Conservation (phyloP, 2,113 vertebrate genomes). For the Macrotis lagotis region DNA sequence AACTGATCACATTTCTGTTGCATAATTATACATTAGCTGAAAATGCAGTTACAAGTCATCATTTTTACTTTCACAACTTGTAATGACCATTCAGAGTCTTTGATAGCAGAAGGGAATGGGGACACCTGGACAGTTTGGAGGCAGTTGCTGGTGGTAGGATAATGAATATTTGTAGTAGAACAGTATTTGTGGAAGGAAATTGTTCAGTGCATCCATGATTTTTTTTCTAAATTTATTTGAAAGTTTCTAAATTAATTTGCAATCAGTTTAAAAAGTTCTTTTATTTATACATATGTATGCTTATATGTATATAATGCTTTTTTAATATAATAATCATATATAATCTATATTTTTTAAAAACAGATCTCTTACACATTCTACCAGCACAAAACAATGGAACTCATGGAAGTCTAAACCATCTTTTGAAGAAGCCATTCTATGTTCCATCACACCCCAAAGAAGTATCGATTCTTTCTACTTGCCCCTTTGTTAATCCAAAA, state of each 20-base stretch:
- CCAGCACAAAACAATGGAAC: slow-evolving; percentile 96
- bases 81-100: not conserved
- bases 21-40: not conserved
- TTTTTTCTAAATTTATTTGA: not conserved
- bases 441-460: slow-evolving; percentile 86
- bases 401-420: slow-evolving; percentile 95
- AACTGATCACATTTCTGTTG: not conserved
- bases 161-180: not conserved
- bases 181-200: slow-evolving; percentile 4
- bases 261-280: slow-evolving; percentile 54
- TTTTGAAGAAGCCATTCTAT: slow-evolving; percentile 87
- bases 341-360: slow-evolving; percentile 41
- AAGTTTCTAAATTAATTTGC: too few relatives aligned
- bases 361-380: slow-evolving; percentile 91
- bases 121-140: not conserved
- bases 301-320: slow-evolving; percentile 86
- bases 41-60: not conserved
- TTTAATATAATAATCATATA: slow-evolving; percentile 68
- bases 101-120: not conserved
- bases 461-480: slow-evolving; percentile 82
- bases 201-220: not conserved
- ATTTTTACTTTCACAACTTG: not conserved
- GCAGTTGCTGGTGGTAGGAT: not conserved
- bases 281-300: slow-evolving; percentile 8
- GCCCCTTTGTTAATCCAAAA: slow-evolving; percentile 58